Conservation (phyloP, 2,113 vertebrate species). For the Pelecanoides urinatrix region DNA sequence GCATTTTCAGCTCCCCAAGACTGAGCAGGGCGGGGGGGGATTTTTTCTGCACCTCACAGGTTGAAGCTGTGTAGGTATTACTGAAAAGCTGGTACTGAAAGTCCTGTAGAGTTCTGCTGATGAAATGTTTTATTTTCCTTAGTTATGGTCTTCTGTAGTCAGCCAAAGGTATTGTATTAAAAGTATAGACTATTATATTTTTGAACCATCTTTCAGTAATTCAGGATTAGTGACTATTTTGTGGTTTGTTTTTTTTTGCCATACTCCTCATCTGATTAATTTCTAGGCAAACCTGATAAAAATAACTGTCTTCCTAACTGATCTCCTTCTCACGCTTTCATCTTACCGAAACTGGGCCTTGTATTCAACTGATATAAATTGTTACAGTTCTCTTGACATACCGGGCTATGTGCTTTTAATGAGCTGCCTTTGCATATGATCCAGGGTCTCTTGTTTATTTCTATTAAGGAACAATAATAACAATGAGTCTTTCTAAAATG, state of each 20-base stretch:
- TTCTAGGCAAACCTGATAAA: not conserved
- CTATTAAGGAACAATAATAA: not conserved
- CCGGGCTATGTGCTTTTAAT: not conserved
- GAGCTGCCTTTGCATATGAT: not conserved
- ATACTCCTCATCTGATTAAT: not conserved
- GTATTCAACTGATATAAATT: not conserved
- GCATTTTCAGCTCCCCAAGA: not conserved
- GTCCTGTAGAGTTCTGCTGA: not conserved
- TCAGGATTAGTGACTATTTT: not conserved
- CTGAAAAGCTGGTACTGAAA: not conserved
- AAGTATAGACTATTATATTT: not conserved
- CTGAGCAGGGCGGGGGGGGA: rapidly evolving
- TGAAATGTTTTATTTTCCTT: not conserved
- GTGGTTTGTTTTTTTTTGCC: not conserved
- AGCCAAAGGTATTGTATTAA: not conserved
- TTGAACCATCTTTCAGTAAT: not conserved
- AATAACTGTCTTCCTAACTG: not conserved
- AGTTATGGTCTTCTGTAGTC: not conserved
- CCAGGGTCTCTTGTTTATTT: not conserved
- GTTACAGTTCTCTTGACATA: not conserved
- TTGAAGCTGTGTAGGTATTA: not conserved
- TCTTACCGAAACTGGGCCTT: not conserved
- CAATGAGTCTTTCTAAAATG: not conserved
- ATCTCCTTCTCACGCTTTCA: not conserved
- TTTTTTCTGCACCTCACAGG: not conserved